A percentile compares a stretch with the other conserved stretches of the same genome.
phyloP scores from a whole-genome alignment of 1,140 invertebrate species.

The Camponotus floridanus region DNA sequence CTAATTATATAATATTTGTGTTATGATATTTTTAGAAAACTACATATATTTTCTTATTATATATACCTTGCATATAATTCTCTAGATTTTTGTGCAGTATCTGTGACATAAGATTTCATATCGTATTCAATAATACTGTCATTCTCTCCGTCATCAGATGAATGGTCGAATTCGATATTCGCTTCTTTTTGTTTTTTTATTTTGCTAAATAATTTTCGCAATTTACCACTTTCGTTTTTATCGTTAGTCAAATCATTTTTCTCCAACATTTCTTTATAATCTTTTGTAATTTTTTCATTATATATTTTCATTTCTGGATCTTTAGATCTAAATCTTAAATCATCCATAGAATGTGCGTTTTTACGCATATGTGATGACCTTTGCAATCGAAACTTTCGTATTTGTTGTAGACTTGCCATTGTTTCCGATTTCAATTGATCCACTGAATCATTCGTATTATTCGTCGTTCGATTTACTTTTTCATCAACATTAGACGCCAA shows the following conservation, averaged over 20 bases:
- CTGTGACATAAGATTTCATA: constrained; percentile 14
- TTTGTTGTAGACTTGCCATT: constrained; percentile 74
- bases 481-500: constrained; percentile 62
- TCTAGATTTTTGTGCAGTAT: constrained; percentile 70
- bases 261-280: constrained; percentile 7
- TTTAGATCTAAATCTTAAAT: constrained; percentile 51
- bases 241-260: not conserved
- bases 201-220: constrained; percentile 61
- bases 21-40: constrained; percentile 3
- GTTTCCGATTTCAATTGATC: constrained; percentile 70
- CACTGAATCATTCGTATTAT: constrained; percentile 34
- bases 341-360: constrained; percentile 34
- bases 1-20: not conserved
- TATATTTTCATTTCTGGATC: constrained; percentile 30
- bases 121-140: constrained; percentile 46
- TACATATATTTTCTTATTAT: constrained; percentile 1
- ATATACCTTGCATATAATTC: constrained; percentile 75
- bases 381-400: constrained; percentile 74
- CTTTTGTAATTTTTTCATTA: constrained; percentile 26
- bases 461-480: constrained; percentile 26
- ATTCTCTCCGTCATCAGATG: constrained; percentile 64
- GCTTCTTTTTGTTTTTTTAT: constrained; percentile 61
- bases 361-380: constrained; percentile 69
- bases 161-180: constrained; percentile 67
- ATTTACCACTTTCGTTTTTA: constrained; percentile 50